Evolutionary conservation across 2,113 vertebrate genomes (phyloP).

Genomic region (Apus apus): DNA sequence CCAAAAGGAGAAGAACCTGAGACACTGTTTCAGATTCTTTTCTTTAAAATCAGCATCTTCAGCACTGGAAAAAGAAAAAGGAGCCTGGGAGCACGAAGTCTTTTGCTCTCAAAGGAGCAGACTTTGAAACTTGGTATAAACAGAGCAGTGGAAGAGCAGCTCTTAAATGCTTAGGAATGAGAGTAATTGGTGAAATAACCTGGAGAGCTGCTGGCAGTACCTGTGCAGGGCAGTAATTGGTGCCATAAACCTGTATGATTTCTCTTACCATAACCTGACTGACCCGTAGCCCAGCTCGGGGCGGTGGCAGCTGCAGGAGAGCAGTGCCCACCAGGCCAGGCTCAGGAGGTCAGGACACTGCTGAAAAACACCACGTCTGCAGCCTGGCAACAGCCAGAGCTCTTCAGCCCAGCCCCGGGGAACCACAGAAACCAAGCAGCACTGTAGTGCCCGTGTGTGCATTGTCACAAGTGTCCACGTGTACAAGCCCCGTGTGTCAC

Average conservation of each 20-base stretch:
- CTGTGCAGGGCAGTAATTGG: neutral
- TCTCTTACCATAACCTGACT: neutral
- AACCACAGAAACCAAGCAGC: neutral
- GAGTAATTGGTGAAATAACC: slow-evolving; percentile 54
- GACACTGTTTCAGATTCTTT: slow-evolving; percentile 25
- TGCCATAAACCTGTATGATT: slow-evolving; percentile 11
- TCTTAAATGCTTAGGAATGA: slow-evolving; percentile 23
- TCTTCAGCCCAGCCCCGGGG: neutral
- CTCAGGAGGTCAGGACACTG: slow-evolving; percentile 21
- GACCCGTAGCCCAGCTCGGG: neutral
- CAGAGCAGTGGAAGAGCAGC: slow-evolving; percentile 10
- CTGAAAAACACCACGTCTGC: neutral
- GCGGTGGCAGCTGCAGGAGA: neutral
- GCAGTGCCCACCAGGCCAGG: neutral
- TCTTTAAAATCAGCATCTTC: slow-evolving; percentile 45
- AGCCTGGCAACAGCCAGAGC: neutral
- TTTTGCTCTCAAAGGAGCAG: slow-evolving; percentile 17
- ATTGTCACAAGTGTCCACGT: neutral
- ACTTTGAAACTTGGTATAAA: slow-evolving; percentile 62
- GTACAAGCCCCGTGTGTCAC: neutral
- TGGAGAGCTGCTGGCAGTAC: neutral
- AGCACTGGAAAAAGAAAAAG: neutral
- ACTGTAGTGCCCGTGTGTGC: neutral
- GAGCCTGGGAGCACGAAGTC: slow-evolving; percentile 5
- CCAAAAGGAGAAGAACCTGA: slow-evolving; percentile 38